phyloP scores from a whole-genome alignment of 2,113 vertebrate genomes.

The Hydrochoerus hydrochaeris region DNA sequence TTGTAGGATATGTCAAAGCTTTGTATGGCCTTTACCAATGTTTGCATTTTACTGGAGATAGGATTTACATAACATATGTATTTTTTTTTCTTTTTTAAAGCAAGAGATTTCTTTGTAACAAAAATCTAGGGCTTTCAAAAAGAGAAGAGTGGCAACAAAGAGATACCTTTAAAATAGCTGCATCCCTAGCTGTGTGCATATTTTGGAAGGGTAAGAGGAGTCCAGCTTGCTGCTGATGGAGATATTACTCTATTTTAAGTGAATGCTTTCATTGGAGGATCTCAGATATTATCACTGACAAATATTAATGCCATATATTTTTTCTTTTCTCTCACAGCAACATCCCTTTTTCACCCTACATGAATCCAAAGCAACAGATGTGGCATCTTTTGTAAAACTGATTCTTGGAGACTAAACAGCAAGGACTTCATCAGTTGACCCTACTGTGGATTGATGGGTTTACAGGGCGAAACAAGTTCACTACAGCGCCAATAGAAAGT shows the following conservation, averaged over 20 bases:
- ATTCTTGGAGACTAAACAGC: conserved; percentile 93
- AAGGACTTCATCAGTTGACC: conserved; percentile 81
- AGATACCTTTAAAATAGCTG: neutral
- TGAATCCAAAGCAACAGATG: conserved; percentile 97
- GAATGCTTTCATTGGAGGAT: neutral
- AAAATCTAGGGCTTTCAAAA: neutral
- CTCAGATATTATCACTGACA: neutral
- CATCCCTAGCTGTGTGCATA: neutral
- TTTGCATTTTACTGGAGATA: neutral
- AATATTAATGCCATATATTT: conserved; percentile 33
- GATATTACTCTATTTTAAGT: neutral
- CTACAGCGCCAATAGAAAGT: conserved; percentile 83
- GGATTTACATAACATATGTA: neutral
- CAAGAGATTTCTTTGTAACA: neutral
- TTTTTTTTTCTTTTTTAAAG: neutral
- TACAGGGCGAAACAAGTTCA: conserved; percentile 81
- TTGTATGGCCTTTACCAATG: neutral
- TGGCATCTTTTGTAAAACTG: conserved; percentile 96
- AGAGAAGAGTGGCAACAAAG: neutral
- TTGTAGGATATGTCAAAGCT: neutral
- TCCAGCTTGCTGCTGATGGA: neutral
- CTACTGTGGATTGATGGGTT: conserved; percentile 88
- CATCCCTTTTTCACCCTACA: conserved; percentile 96
- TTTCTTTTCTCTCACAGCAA: conserved; percentile 88
- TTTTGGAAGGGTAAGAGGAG: neutral